A percentile compares a stretch with the other conserved stretches of the same genome.
phyloP scores from a whole-genome alignment of 2,888 invertebrate species.

The Mythimna loreyi region DNA sequence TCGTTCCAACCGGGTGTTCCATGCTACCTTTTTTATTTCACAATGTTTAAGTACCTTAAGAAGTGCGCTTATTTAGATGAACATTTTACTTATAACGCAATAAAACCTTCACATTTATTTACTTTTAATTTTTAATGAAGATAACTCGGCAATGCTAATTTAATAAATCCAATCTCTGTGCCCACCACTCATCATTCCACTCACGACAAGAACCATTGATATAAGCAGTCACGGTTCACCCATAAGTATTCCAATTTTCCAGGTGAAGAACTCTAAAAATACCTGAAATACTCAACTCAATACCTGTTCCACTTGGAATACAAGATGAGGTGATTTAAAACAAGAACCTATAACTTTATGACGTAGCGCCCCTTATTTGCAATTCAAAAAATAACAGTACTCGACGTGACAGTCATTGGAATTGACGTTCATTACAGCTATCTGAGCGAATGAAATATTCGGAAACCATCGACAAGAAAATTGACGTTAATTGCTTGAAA shows the following conservation, averaged over 20 bases:
- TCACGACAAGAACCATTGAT: constrained; percentile 11
- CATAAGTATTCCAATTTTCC: constrained; percentile 44
- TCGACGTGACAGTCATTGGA: constrained; percentile 67
- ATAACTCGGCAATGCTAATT: background rate
- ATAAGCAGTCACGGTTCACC: constrained; percentile 27
- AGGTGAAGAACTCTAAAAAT: constrained; percentile 41
- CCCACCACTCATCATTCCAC: background rate
- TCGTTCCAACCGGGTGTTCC: background rate
- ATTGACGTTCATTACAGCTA: constrained; percentile 69
- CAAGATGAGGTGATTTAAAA: constrained; percentile 54
- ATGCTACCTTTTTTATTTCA: background rate
- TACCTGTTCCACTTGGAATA: constrained; percentile 47
- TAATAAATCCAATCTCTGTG: background rate
- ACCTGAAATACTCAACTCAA: constrained; percentile 40
- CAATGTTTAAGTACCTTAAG: background rate
- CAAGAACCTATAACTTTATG: constrained; percentile 56
- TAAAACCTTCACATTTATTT: too few relatives aligned
- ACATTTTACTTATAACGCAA: background rate
- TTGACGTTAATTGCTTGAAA: constrained; percentile 77
- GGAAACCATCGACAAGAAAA: constrained; percentile 69
- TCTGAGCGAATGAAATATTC: constrained; percentile 69
- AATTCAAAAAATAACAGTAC: constrained; percentile 62
- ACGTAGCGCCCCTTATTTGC: constrained; percentile 56
- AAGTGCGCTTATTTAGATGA: too few relatives aligned
- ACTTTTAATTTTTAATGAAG: background rate